Evolutionary conservation across 2,888 invertebrate species (phyloP), one percentile per base, ranked within the genome.

Genomic region (Lathronympha strigana): DNA sequence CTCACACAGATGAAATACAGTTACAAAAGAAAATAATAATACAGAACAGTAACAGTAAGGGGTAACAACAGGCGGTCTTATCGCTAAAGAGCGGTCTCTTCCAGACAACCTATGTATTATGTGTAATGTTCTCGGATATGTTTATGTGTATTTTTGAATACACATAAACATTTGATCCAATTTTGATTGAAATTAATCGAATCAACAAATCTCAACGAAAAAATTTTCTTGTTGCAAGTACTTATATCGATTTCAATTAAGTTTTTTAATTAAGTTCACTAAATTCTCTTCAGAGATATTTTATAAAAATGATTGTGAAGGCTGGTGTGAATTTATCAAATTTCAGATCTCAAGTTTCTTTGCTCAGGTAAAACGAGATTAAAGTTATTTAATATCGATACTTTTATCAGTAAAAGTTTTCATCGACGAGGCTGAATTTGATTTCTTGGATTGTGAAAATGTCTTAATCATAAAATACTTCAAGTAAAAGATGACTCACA

Each of bases 201-300:
- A 45, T 43, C 1, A 11, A 4, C n/a, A 31, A 57, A 31, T 45
- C 9, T 43, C 13, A 11, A 43, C 5, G 28, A 40, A 15, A 11
- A 40, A 17, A 4, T 43, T 40, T 23, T 50, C 13, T n/a, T 31
- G 15, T 5, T 5, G 21, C 21, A 19, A 15, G 6, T 36, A n/a
- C n/a, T n/a, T n/a, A n/a, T 40, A 17, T 47, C 19, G 45, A 25
- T 64, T 58, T 36, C 51, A 43, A 57, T 45, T 11, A 58, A 64
- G 51, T 51, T 51, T 58, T 47, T 64, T 58, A 51, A 64, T 58
- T 58, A 58, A 58, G 19, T 11, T 9, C 13, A 40, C 8, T 13
- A 33, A 57, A 45, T 51, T 17, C 23, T 13, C 11, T 53, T 23
- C 3, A 11, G 17, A 33, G 6, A 43, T 1, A 17, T 15, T 50